phyloP scores from a whole-genome alignment of 2,113 vertebrate genomes.

The Potamarius usumacintae region DNA sequence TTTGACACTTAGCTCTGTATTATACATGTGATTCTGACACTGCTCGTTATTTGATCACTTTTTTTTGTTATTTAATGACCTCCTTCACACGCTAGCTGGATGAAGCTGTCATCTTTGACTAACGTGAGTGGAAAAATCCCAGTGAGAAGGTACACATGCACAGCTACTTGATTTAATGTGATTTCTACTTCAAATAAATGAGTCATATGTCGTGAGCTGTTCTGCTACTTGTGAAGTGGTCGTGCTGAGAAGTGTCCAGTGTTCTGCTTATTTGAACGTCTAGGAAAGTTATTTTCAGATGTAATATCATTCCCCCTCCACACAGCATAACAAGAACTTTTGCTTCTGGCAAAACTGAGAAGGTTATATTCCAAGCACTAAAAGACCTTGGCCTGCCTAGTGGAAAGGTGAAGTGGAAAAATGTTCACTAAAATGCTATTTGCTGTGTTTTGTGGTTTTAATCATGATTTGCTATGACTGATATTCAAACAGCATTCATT shows the following conservation, averaged over 20 bases:
- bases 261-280: neutral
- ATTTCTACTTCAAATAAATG: slow-evolving; percentile 12
- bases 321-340: slow-evolving; percentile 95
- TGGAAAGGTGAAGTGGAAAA: slow-evolving; percentile 86
- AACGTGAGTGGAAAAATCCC: slow-evolving; percentile 96
- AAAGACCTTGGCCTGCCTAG: slow-evolving; percentile 97
- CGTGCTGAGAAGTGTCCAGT: slow-evolving; percentile 3
- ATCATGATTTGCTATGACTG: neutral
- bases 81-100: slow-evolving; percentile 82
- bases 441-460: neutral
- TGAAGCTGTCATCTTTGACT: slow-evolving; percentile 94
- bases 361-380: slow-evolving; percentile 96
- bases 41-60: slow-evolving; percentile 14
- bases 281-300: slow-evolving; percentile 20
- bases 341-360: slow-evolving; percentile 98
- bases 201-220: neutral
- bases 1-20: neutral
- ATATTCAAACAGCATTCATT: neutral
- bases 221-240: slow-evolving; percentile 9
- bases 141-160: slow-evolving; percentile 85
- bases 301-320: neutral
- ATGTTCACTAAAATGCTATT: neutral
- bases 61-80: slow-evolving; percentile 12
- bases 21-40: neutral
- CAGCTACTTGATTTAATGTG: neutral